Evolutionary conservation across 35 echinoderm and acorn worm genomes (phyloP).

Genomic region (Eucidaris tribuloides): DNA sequence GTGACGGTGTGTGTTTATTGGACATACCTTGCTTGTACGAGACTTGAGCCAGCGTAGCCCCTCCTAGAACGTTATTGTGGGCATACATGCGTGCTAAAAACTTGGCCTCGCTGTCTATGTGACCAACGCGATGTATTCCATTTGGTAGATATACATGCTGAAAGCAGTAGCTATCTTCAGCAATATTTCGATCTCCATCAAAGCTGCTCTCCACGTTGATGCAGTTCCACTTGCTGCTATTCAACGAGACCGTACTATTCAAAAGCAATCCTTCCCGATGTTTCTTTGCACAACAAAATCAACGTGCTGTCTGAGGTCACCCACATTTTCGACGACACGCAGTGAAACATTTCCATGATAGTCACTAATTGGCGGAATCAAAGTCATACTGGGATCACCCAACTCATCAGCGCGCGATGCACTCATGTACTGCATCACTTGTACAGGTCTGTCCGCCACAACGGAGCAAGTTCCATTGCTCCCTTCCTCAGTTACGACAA

Average conservation of each 20-base stretch:
- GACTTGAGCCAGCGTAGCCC: neutral
- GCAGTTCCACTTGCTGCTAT: neutral
- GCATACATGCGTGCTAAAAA: neutral
- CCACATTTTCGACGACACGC: neutral
- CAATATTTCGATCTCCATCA: neutral
- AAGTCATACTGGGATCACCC: slow-evolving; percentile 6
- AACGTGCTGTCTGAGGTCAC: neutral
- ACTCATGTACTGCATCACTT: slow-evolving; percentile 2
- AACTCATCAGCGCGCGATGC: neutral
- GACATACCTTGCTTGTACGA: too few relatives aligned
- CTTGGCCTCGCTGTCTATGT: neutral
- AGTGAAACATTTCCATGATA: slow-evolving; percentile 5
- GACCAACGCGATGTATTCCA: neutral
- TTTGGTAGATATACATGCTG: neutral
- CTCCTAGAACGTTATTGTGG: neutral
- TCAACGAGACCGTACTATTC: neutral
- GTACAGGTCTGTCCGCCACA: neutral
- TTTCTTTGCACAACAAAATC: neutral
- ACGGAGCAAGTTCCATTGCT: neutral
- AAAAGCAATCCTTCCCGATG: neutral
- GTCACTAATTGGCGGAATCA: neutral
- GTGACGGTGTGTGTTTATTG: too few relatives aligned
- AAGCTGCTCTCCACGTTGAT: neutral
- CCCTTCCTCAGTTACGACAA: neutral
- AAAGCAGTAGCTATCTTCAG: neutral